Evolutionary conservation across 2,888 invertebrate species (phyloP).

Genomic region (Eumacrocentrus americanus): DNA sequence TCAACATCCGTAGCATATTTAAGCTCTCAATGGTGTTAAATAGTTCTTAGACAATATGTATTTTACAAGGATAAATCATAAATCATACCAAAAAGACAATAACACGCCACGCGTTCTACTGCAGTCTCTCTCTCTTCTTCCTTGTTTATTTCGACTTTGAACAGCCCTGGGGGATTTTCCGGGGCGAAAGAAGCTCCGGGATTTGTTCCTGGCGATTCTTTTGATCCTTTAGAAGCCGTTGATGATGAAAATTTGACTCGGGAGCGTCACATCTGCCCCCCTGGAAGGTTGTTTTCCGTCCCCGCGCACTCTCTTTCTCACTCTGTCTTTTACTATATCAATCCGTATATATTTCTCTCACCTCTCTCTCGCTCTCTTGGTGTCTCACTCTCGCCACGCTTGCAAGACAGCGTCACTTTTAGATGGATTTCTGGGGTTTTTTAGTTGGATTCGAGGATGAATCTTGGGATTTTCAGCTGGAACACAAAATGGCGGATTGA

Average conservation of each 20-base stretch:
- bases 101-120: not conserved
- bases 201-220: not conserved
- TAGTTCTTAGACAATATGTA: not conserved
- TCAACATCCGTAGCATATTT: not conserved
- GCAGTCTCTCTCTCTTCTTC: not conserved
- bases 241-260: not conserved
- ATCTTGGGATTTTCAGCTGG: too few relatives aligned
- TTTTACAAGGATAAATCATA: too few relatives aligned
- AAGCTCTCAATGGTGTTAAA: not conserved
- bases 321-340: not conserved
- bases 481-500: not conserved
- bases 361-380: constrained; percentile 26
- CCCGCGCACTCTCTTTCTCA: constrained; percentile 18
- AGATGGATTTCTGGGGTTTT: too few relatives aligned
- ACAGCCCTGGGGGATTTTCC: too few relatives aligned
- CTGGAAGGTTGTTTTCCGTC: not conserved
- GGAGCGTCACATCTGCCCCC: not conserved
- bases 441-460: too few relatives aligned
- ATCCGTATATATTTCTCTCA: constrained; percentile 21
- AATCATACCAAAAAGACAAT: too few relatives aligned
- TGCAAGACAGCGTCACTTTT: constrained; percentile 17
- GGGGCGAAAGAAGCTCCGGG: not conserved
- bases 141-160: constrained; percentile 10
- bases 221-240: not conserved
- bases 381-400: constrained; percentile 15